These are phyloP conservation scores for Camponotus floridanus DNA, from an alignment of 1,140 invertebrate species.

Conservation along the genomic window DNA sequence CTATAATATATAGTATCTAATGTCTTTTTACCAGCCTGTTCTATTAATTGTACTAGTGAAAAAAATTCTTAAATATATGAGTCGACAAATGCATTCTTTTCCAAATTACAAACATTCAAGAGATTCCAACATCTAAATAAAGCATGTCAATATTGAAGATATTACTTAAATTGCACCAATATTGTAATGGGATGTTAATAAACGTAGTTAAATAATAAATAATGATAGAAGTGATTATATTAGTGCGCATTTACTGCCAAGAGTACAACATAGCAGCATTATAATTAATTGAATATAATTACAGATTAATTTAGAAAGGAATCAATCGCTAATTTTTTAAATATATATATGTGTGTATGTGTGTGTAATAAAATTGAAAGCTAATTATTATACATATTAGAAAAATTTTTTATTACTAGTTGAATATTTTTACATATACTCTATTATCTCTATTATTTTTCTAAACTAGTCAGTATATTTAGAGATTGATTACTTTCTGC, in stretches of 20 bases:
- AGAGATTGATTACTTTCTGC: not conserved
- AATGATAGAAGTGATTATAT: slow-evolving; percentile 27
- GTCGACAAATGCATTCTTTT: no score
- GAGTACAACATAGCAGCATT: not conserved
- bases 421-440: not conserved
- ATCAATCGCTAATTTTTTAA: not conserved
- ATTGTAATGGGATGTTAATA: no score
- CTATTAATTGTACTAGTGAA: no score
- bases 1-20: no score
- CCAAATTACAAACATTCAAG: no score
- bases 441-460: not conserved
- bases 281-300: slow-evolving; percentile 21
- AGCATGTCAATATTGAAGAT: no score
- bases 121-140: no score
- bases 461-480: not conserved
- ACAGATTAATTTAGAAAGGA: not conserved
- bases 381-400: not conserved
- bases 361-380: not conserved
- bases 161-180: no score
- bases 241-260: not conserved
- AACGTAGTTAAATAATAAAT: no score
- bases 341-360: not conserved
- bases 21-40: no score
- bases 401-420: not conserved
- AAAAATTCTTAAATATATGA: no score